Evolutionary conservation across 2,888 invertebrate genomes (phyloP), one percentile per base, ranked within the genome.

Genomic region (Miltochrista miniata): DNA sequence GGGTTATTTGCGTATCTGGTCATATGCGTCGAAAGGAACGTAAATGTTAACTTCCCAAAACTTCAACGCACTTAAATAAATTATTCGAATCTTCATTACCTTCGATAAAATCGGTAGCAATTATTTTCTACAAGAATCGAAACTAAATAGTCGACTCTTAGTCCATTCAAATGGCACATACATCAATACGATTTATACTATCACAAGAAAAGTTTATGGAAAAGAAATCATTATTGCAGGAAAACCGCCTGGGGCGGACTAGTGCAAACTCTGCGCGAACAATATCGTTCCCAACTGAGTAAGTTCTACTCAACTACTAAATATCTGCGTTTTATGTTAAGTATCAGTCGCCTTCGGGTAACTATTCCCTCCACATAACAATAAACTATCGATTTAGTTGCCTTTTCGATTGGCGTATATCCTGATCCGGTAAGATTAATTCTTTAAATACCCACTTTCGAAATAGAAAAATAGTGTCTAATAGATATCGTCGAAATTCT

Each of bases 201-300:
- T 79, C 72, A 74, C 74, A 61, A 67, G 73, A 70, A 70, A 76
- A 81, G 72, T 83, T 81, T 79, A 74, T 71, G 70, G 62, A 68
- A 72, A 79, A 78, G 75, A 77, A 79, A 79, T 76, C 70, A 72
- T 74, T 77, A 78, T 76, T 74, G 74, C 64, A 68, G 59, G 60
- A 64, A 68, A 73, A 62, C 60, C 60, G 70, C 76, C 69, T 56
- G 36, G 52, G 65, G 75, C 71, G 68, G 56, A 61, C 54, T 52
- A 49, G 56, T 58, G 57, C 65, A 54, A 59, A 63, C 55, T 70
- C 69, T 59, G 64, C 68, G 61, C 68, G 71, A 64, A 69, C 66
- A 76, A 73, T 74, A 77, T 74, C 71, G 71, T 72, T 68, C 66
- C 71, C 72, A 77, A 76, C 76, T 70, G 70, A 72, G 70, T 64